Evolutionary conservation across 2,797 vertebrate species (phyloP).

Genomic region (Mus minutoides): DNA sequence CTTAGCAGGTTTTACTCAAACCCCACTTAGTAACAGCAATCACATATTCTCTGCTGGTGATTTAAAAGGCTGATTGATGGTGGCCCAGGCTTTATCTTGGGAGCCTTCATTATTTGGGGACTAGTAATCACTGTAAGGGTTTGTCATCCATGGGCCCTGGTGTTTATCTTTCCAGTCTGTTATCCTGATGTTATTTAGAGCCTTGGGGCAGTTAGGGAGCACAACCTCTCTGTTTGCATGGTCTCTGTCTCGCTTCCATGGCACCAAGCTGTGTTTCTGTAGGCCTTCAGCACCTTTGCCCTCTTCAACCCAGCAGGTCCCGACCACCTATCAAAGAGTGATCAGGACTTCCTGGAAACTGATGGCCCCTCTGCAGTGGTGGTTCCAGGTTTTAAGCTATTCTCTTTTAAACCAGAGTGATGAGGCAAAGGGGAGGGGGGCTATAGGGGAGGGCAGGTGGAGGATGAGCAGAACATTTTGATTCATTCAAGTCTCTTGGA

Average conservation of each 20-base stretch:
- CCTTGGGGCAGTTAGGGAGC: not conserved
- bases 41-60: not conserved
- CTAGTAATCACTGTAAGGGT: not conserved
- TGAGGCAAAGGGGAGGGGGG: not conserved
- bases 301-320: not conserved
- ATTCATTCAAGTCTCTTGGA: not conserved
- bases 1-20: slow-evolving; percentile 48
- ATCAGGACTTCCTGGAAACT: not conserved
- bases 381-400: not conserved
- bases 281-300: not conserved
- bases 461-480: not conserved
- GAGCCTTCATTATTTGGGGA: not conserved
- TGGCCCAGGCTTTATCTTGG: not conserved
- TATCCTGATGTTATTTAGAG: not conserved
- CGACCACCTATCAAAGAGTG: not conserved
- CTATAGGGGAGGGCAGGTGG: not conserved
- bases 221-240: not conserved
- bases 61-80: not conserved
- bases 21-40: not conserved
- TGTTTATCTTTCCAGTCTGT: not conserved
- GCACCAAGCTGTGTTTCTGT: not conserved
- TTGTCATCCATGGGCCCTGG: not conserved
- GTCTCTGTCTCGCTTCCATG: not conserved
- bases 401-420: not conserved
- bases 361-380: not conserved